Base-by-base conservation (phyloP, 92 coral and sea anemone species). In the Montipora capitata region DNA sequence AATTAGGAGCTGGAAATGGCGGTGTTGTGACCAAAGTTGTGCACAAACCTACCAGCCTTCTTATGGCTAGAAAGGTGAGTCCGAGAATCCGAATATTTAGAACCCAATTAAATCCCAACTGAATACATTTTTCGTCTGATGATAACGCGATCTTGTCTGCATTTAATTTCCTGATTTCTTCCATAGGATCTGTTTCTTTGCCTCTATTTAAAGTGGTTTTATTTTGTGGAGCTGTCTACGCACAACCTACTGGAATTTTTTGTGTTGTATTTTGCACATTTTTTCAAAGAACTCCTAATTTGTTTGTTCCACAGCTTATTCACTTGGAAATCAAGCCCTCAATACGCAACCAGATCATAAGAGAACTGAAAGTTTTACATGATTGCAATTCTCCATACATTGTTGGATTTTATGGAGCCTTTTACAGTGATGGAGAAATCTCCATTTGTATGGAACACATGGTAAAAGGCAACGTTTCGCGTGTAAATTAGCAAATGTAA, bases 371-470 rank as follows among this genome's bases (percentile, higher is more conserved):
- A 72, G 99, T 98, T 16, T 85, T 98, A 67, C 99, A 98, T 52
- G 99, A 98, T 66, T 98, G 99, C 84, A 98, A 98, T 84, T 96
- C 98, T 17, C 99, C 99, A 3, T 98, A 98, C 85, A 98, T 98
- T 86, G 99, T 98, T 66, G 99, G 99, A 41, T 98, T 98, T 80
- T 98, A 93, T 63, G 98, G 98, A 16, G 99, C 99, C 58, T 98
- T 98, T 57, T 98, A 98, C 91, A 96, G 99, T 85, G 99, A 98
- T 70, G 99, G 99, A 68, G 99, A 98, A 85, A 98, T 98, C 48
- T 98, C 99, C 51, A 98, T 98, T 70, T 98, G 99, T 66, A 98
- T 98, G 99, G 99, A 98, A 94, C 99, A 98, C 98, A 98, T 98
- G 99, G 99, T 98, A 92, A 40, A 49, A 68, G 14, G 14, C 39